Evolutionary conservation across 2,797 vertebrate genomes (phyloP).

Genomic region (Myotis pilosus): DNA sequence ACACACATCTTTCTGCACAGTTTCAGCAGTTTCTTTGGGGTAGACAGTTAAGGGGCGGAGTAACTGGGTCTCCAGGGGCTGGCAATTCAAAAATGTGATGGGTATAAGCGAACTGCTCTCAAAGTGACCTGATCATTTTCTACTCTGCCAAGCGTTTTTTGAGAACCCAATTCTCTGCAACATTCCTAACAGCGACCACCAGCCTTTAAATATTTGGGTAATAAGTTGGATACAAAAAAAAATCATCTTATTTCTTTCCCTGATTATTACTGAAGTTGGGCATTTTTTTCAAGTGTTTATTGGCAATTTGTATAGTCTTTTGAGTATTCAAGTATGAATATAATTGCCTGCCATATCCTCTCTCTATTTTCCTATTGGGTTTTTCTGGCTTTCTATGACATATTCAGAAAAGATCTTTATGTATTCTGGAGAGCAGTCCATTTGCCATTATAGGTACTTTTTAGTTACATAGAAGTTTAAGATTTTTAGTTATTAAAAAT

Average conservation of each 20-base stretch:
- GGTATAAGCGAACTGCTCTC: background rate
- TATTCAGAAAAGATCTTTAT: background rate
- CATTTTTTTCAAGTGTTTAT: conserved; percentile 6
- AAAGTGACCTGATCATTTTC: background rate
- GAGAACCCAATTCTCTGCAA: background rate
- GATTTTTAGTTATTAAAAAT: background rate
- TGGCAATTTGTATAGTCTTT: background rate
- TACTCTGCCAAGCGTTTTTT: background rate
- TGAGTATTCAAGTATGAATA: background rate
- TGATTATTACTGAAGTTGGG: background rate
- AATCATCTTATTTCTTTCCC: background rate
- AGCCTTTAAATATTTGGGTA: background rate
- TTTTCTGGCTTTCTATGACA: conserved; percentile 10
- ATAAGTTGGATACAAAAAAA: background rate
- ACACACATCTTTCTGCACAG: background rate
- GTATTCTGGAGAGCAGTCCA: background rate
- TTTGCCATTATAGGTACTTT: background rate
- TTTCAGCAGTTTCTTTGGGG: background rate
- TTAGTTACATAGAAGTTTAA: background rate
- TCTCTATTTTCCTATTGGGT: background rate
- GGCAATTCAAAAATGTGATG: background rate
- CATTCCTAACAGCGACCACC: background rate
- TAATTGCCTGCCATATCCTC: background rate
- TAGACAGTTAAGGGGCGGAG: background rate
- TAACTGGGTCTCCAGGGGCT: background rate